phyloP scores from a whole-genome alignment of 1,140 invertebrate genomes.

The Drosophila paulistorum region DNA sequence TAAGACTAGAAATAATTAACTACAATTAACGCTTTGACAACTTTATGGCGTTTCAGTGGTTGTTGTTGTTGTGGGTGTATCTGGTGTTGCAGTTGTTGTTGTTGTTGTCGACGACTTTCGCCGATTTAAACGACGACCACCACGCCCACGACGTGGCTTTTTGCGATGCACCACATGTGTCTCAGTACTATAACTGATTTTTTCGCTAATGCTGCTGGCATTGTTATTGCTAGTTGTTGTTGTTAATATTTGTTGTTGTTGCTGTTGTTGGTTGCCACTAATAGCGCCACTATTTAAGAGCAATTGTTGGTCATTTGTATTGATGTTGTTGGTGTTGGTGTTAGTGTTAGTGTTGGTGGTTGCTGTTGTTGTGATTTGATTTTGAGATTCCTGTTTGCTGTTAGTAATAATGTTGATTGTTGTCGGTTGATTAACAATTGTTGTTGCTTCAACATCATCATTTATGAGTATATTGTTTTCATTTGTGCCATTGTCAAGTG shows the following conservation, averaged over 20 bases:
- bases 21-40: conserved; percentile 43
- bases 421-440: conserved; percentile 25
- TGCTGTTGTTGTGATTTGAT: not conserved
- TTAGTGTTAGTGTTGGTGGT: not conserved
- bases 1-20: conserved; percentile 80
- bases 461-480: conserved; percentile 7
- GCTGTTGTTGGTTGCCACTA: conserved; percentile 28
- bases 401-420: conserved; percentile 20
- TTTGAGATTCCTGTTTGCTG: conserved; percentile 17
- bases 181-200: conserved; percentile 64
- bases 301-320: conserved; percentile 16
- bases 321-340: not conserved
- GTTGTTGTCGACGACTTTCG: conserved; percentile 27
- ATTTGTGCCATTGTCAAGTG: not conserved
- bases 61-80: conserved; percentile 20
- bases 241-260: conserved; percentile 17
- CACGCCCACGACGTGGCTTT: conserved; percentile 59
- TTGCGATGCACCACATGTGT: conserved; percentile 72
- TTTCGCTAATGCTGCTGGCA: conserved; percentile 55
- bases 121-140: conserved; percentile 48
- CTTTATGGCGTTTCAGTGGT: conserved; percentile 22
- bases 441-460: conserved; percentile 22
- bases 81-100: conserved; percentile 27
- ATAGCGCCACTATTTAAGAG: conserved; percentile 29
- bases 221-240: conserved; percentile 16